A percentile compares a stretch with the other conserved stretches of the same genome.
These are phyloP conservation scores for Poecilus cupreus DNA, from an alignment of 2,888 invertebrate species.

Conservation along the genomic window DNA sequence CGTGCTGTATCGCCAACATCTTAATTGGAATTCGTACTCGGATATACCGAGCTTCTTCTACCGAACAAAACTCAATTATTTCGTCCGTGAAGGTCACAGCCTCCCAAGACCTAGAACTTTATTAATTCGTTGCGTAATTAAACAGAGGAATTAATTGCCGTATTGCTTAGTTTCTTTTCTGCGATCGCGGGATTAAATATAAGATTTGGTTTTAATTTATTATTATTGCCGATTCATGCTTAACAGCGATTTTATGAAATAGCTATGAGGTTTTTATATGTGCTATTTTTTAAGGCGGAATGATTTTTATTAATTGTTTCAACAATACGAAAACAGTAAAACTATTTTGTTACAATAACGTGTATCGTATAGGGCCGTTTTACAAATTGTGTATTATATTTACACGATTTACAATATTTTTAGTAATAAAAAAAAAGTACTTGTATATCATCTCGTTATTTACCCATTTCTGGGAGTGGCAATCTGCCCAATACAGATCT, in stretches of 20 bases:
- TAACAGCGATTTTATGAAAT: background rate
- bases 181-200: constrained; percentile 26
- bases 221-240: constrained; percentile 28
- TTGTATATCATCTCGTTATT: no score
- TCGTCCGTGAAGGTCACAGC: constrained; percentile 6
- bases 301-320: no score
- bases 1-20: constrained; percentile 1
- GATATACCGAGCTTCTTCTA: background rate
- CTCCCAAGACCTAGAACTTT: constrained; percentile 10
- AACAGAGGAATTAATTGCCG: constrained; percentile 22
- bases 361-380: no score
- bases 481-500: no score
- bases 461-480: no score
- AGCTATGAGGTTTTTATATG: no score
- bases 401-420: no score
- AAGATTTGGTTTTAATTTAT: constrained; percentile 28
- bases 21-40: background rate
- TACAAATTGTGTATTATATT: no score
- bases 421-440: no score
- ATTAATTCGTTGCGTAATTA: constrained; percentile 36
- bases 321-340: no score
- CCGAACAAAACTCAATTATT: background rate
- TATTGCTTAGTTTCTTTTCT: constrained; percentile 22
- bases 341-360: no score
- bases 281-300: no score